Evolutionary conservation across 1,140 invertebrate genomes (phyloP).

Genomic region (Gonatopus flavifemur): DNA sequence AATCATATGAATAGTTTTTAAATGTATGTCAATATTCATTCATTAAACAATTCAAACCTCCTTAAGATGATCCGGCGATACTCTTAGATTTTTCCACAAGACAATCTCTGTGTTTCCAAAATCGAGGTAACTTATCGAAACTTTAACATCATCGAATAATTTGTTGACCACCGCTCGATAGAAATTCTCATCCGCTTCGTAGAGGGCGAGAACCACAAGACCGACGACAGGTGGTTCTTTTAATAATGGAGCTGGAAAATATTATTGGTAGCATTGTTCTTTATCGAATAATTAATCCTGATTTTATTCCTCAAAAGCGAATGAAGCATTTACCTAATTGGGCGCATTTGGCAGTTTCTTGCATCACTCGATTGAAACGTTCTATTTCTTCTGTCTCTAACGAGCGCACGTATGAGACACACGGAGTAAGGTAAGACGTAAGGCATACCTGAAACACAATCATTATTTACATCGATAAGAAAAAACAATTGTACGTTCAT

Average conservation of each 20-base stretch:
- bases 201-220: conserved; percentile 44
- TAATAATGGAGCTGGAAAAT: conserved; percentile 26
- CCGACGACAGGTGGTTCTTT: conserved; percentile 28
- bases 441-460: conserved; percentile 31
- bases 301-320: not conserved
- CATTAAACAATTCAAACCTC: conserved; percentile 18
- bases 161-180: conserved; percentile 45
- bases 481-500: not conserved
- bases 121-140: conserved; percentile 41
- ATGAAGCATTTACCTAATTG: conserved; percentile 24
- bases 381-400: conserved; percentile 30
- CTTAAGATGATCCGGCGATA: conserved; percentile 36
- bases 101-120: conserved; percentile 42
- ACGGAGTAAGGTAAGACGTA: conserved; percentile 26
- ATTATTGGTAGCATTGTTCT: not conserved
- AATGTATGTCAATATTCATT: conserved; percentile 3
- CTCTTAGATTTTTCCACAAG: conserved; percentile 26
- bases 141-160: conserved; percentile 23
- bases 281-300: conserved; percentile 3
- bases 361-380: conserved; percentile 27
- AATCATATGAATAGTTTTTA: conserved; percentile 1
- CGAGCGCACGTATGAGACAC: conserved; percentile 30
- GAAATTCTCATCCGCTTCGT: conserved; percentile 39
- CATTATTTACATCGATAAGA: not conserved
- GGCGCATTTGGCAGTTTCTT: conserved; percentile 36